These are phyloP conservation scores for Drosophila lini DNA, from an alignment of 1,140 invertebrate species.

Conservation along the genomic window DNA sequence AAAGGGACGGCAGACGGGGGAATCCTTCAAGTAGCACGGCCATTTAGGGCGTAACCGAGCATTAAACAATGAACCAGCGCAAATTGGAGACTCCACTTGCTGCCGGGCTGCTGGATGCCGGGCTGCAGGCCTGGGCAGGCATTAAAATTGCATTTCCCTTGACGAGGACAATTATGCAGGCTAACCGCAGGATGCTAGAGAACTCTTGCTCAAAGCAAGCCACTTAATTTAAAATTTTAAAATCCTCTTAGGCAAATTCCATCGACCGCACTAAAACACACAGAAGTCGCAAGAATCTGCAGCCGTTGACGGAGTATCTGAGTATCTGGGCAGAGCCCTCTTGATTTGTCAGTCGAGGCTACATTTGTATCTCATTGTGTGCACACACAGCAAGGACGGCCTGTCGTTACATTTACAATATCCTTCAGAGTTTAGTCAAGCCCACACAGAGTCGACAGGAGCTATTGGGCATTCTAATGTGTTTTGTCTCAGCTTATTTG, in stretches of 20 bases:
- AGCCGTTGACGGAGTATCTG: conserved; percentile 12
- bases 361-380: conserved; percentile 66
- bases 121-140: conserved; percentile 23
- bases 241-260: conserved; percentile 75
- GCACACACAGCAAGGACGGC: conserved; percentile 26
- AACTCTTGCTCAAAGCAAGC: conserved; percentile 56
- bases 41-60: conserved; percentile 58
- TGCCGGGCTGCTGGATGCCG: conserved; percentile 10
- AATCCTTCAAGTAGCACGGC: conserved; percentile 67
- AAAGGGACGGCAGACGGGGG: background rate
- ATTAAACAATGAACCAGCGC: conserved; percentile 49
- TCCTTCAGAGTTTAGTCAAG: conserved; percentile 63
- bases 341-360: conserved; percentile 70
- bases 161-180: conserved; percentile 68
- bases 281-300: conserved; percentile 48
- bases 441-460: conserved; percentile 47
- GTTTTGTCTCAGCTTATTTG: conserved; percentile 72
- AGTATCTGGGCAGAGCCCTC: conserved; percentile 37
- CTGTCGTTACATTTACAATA: conserved; percentile 71
- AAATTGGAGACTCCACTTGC: conserved; percentile 31
- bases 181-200: conserved; percentile 53
- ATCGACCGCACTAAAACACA: conserved; percentile 71
- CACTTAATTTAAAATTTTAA: conserved; percentile 80
- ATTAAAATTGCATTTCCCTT: conserved; percentile 60
- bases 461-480: conserved; percentile 55